These are phyloP conservation scores for Pedetes capensis DNA, from an alignment of 2,113 vertebrate genomes.

Conservation along the genomic window DNA sequence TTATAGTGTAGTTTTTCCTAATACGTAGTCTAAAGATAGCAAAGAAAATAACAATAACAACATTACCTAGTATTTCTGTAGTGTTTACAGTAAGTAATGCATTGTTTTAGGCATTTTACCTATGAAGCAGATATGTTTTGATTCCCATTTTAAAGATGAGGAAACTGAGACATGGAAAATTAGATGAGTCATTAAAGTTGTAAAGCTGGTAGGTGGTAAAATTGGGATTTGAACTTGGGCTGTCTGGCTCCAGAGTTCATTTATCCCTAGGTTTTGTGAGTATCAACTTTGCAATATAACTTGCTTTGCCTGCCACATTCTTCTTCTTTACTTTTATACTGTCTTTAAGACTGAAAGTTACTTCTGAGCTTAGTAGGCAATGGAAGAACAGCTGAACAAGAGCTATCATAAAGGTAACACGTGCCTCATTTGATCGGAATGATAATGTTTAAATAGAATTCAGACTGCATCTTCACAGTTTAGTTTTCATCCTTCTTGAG, in stretches of 20 bases:
- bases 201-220: not conserved
- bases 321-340: not conserved
- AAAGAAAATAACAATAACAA: not conserved
- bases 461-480: not conserved
- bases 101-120: not conserved
- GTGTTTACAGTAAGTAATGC: not conserved
- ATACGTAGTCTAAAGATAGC: not conserved
- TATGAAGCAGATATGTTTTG: not conserved
- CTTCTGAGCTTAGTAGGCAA: not conserved
- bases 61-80: not conserved
- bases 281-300: not conserved
- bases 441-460: not conserved
- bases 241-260: not conserved
- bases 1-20: not conserved
- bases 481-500: slow-evolving; percentile 2
- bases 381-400: not conserved
- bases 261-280: not conserved
- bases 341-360: slow-evolving; percentile 3
- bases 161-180: slow-evolving; percentile 6
- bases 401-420: not conserved
- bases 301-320: not conserved
- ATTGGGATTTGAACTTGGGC: not conserved
- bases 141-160: not conserved
- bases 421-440: not conserved
- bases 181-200: not conserved